These are phyloP conservation scores for Dipodomys spectabilis DNA, from an alignment of 2,113 vertebrate genomes.

Conservation along the genomic window DNA sequence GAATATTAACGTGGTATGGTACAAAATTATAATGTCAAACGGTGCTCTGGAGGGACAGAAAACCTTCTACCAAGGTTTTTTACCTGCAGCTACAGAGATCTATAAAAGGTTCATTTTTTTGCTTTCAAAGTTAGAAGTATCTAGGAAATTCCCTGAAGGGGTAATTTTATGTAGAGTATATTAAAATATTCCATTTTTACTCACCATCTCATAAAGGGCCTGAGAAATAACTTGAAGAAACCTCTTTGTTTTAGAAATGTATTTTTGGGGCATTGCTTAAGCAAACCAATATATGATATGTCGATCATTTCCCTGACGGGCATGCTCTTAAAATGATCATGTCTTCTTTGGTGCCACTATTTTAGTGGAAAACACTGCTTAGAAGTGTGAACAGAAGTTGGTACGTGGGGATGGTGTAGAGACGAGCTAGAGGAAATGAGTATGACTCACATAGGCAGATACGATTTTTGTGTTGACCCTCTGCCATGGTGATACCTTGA, in stretches of 20 bases:
- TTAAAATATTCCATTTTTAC: slow-evolving; percentile 62
- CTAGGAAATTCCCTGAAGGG: slow-evolving; percentile 52
- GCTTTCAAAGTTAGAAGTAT: slow-evolving; percentile 69
- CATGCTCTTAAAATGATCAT: slow-evolving; percentile 29
- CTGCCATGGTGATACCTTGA: background rate
- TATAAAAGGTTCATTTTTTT: slow-evolving; percentile 58
- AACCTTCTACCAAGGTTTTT: slow-evolving; percentile 47
- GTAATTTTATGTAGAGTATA: slow-evolving; percentile 69
- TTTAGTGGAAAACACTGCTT: slow-evolving; percentile 3
- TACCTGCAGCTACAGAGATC: slow-evolving; percentile 6
- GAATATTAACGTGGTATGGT: slow-evolving; percentile 42
- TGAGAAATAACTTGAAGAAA: slow-evolving; percentile 57
- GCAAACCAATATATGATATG: background rate
- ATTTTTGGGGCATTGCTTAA: slow-evolving; percentile 60
- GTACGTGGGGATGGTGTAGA: background rate
- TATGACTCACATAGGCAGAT: background rate
- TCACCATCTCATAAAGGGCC: slow-evolving; percentile 52
- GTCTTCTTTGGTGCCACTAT: background rate
- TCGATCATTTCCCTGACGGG: background rate
- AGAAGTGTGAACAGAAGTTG: background rate
- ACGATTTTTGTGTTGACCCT: background rate
- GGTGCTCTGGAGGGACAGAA: slow-evolving; percentile 28
- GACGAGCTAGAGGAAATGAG: background rate
- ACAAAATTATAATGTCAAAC: slow-evolving; percentile 53
- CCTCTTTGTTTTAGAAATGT: slow-evolving; percentile 60